phyloP scores from a whole-genome alignment of 2,888 invertebrate genomes.

The Tiliacea citrago region DNA sequence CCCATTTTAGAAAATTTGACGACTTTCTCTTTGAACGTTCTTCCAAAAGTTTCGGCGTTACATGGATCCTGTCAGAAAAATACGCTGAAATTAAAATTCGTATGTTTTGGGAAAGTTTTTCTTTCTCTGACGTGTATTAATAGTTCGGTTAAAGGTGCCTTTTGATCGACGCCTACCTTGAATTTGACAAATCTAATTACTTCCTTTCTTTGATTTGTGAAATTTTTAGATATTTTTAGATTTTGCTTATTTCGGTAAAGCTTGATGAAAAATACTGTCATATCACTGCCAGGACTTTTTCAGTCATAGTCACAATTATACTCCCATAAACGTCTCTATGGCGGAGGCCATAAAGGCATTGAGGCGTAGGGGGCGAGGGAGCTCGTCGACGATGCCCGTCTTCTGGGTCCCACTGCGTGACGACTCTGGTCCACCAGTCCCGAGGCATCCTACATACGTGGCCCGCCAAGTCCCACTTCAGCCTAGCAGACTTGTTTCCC shows the following conservation, averaged over 20 bases:
- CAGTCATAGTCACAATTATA: too few species aligned
- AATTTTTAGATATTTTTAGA: neutral
- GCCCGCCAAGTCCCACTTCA: neutral
- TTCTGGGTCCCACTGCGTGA: neutral
- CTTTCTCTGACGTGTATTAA: neutral
- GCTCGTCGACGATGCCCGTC: neutral
- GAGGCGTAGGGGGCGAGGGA: too few species aligned
- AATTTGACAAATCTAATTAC: neutral
- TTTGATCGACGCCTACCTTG: too few species aligned
- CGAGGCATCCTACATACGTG: neutral
- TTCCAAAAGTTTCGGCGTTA: neutral
- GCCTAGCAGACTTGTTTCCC: neutral
- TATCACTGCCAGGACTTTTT: too few species aligned
- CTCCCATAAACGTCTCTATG: too few species aligned
- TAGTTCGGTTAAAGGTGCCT: too few species aligned
- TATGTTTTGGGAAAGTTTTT: neutral
- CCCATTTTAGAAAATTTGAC: neutral
- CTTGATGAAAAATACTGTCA: neutral
- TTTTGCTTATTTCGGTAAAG: neutral
- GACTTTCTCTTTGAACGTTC: neutral
- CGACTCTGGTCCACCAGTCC: neutral
- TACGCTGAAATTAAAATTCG: neutral
- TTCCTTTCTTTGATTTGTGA: neutral
- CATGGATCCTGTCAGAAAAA: slow-evolving; percentile 8
- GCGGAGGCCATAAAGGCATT: too few species aligned